Conservation (phyloP, 1,140 invertebrate species). For the Berghia stephanieae region DNA sequence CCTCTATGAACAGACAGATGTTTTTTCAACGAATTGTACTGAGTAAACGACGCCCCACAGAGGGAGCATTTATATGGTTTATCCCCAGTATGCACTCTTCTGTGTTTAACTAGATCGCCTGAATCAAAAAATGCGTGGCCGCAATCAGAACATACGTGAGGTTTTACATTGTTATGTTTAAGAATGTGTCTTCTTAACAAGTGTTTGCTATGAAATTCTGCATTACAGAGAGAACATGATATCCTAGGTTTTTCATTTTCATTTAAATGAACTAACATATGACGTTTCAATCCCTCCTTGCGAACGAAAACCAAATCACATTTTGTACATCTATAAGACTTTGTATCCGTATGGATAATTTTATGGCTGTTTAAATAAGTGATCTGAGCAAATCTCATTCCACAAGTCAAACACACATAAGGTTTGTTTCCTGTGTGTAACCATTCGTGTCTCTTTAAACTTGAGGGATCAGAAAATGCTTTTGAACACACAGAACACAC, state of each 20-base stretch:
- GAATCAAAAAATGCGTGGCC: conserved; percentile 4
- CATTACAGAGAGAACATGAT: too few relatives aligned
- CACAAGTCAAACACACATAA: not conserved
- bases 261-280: too few relatives aligned
- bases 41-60: not conserved
- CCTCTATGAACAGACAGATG: not conserved
- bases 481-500: not conserved
- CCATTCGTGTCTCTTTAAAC: not conserved
- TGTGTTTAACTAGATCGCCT: conserved; percentile 16
- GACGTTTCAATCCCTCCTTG: too few relatives aligned
- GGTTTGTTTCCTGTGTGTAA: not conserved
- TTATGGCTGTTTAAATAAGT: not conserved
- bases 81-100: not conserved
- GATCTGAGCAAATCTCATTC: not conserved
- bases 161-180: too few relatives aligned
- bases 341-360: too few relatives aligned
- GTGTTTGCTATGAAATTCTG: too few relatives aligned
- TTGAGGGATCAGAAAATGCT: not conserved
- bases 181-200: too few relatives aligned
- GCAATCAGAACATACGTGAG: conserved; percentile 28
- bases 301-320: too few relatives aligned
- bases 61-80: not conserved
- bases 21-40: not conserved
- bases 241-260: too few relatives aligned
- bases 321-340: too few relatives aligned